These are phyloP conservation scores for Oscheius sp. DNA, from an alignment of 2,888 invertebrate genomes.

Conservation along the genomic window DNA sequence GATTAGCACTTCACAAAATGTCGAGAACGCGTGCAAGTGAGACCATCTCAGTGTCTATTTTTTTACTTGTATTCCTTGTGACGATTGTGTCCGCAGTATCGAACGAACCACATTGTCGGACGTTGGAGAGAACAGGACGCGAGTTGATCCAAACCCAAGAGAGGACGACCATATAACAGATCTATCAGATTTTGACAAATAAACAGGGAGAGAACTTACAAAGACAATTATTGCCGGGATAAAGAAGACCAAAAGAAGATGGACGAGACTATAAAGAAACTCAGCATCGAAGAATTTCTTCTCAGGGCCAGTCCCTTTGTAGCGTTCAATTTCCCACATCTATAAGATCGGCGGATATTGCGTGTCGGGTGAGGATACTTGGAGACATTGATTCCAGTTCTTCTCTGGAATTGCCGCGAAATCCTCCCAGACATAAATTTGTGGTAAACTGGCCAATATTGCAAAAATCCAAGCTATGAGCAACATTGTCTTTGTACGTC, in stretches of 20 bases:
- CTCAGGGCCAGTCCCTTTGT: constrained; percentile 41
- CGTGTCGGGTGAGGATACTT: constrained; percentile 34
- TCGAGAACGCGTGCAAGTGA: constrained; percentile 2
- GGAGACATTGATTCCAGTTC: constrained; percentile 71
- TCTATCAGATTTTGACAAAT: constrained; percentile 42
- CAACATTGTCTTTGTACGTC: constrained; percentile 64
- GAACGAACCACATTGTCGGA: constrained; percentile 33
- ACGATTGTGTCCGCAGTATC: constrained; percentile 67
- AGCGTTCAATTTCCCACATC: constrained; percentile 69
- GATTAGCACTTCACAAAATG: not conserved
- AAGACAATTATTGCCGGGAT: constrained; percentile 67
- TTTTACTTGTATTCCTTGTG: constrained; percentile 47
- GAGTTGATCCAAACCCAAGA: constrained; percentile 72
- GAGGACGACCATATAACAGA: constrained; percentile 67
- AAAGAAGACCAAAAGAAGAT: constrained; percentile 69
- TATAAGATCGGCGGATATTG: constrained; percentile 35
- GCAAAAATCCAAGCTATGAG: constrained; percentile 63
- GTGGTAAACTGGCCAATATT: constrained; percentile 62
- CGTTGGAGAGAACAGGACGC: constrained; percentile 56
- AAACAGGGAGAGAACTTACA: constrained; percentile 47
- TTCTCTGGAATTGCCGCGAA: constrained; percentile 64
- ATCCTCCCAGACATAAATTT: constrained; percentile 67
- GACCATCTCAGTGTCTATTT: not conserved
- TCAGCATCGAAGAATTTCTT: constrained; percentile 52
- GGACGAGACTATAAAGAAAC: constrained; percentile 63